Percentiles rank a stretch among this genome's conserved stretches.
Evolutionary conservation across 2,113 vertebrate genomes (phyloP).

Genomic region (Crotalus viridis): DNA sequence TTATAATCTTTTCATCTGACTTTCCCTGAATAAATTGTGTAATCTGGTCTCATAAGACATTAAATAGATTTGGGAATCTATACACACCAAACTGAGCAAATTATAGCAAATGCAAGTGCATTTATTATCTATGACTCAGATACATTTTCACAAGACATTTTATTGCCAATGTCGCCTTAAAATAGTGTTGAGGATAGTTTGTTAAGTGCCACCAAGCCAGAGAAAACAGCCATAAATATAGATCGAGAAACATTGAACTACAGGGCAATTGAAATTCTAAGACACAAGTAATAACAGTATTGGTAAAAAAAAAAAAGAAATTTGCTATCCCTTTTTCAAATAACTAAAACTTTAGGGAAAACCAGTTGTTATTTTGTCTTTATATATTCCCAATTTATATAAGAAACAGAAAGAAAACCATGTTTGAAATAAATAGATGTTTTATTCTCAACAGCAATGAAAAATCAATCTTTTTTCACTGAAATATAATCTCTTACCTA

Average conservation of each 20-base stretch:
- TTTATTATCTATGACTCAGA: neutral
- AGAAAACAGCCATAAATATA: neutral
- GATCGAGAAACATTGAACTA: neutral
- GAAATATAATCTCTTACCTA: slow-evolving; percentile 74
- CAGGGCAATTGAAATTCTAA: neutral
- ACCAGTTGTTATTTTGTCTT: neutral
- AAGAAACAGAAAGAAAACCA: neutral
- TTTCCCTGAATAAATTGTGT: neutral
- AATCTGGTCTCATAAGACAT: neutral
- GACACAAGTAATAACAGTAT: neutral
- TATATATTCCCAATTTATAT: neutral
- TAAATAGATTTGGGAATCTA: slow-evolving; percentile 2
- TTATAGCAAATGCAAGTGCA: neutral
- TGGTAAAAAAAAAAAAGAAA: neutral
- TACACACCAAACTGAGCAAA: neutral
- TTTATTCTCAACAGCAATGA: neutral
- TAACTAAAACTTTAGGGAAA: neutral
- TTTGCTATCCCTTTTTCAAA: neutral
- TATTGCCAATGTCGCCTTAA: neutral
- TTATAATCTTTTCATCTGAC: rapidly evolving
- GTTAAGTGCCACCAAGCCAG: slow-evolving; percentile 9
- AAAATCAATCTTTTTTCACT: neutral
- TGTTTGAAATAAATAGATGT: neutral
- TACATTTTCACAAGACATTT: neutral
- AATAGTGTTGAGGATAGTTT: neutral